Base-by-base conservation (phyloP, 2,888 invertebrate genomes). In the Girardia tigrina region DNA sequence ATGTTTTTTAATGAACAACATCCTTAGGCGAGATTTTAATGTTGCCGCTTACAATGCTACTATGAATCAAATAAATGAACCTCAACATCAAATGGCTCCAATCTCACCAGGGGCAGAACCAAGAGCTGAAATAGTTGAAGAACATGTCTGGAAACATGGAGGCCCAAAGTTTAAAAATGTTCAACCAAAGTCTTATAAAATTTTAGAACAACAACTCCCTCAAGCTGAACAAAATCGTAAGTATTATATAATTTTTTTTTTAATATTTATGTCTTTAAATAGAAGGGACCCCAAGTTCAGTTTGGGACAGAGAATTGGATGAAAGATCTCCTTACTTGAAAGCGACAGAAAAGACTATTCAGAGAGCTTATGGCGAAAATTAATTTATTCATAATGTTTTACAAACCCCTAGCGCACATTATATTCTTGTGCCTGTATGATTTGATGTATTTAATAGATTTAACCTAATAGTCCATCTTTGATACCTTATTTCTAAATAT, bases 161-260 rank as follows among this genome's bases (percentile, higher is more conserved):
- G 82, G 81, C 0, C 79, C 80, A 23, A 80, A 78, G 8, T 83
- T 79, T 79, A 80, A 82, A 77, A 80, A 82, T 70, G 82, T 83
- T n/a, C 79, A 79, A 42, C 81, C 82, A 16, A 83, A 83, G 78
- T 82, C 83, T 28, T 83, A 81, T 79, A 78, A 82, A 77, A 80
- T 82, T 26, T 78, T 83, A 71, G 80, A 83, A 77, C 79, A 80
- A 23, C 81, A 83, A 77, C 77, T 82, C 28, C 79, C 78, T 16
- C 75, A 76, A 26, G 27, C 73, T 4, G 73, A 73, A 8, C 26
- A 28, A 12, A 29, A 29, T 29, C 4, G 73, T 73, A 73, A n/a
- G n/a, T 29, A 28, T 71, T 71, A 28, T 12, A 2, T 12, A n/a
- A 28, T 29, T 6, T 26, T 6, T n/a, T n/a, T n/a, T n/a, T n/a